Conservation (phyloP, 2,113 vertebrate genomes). For the Tragelaphus imberbis region DNA sequence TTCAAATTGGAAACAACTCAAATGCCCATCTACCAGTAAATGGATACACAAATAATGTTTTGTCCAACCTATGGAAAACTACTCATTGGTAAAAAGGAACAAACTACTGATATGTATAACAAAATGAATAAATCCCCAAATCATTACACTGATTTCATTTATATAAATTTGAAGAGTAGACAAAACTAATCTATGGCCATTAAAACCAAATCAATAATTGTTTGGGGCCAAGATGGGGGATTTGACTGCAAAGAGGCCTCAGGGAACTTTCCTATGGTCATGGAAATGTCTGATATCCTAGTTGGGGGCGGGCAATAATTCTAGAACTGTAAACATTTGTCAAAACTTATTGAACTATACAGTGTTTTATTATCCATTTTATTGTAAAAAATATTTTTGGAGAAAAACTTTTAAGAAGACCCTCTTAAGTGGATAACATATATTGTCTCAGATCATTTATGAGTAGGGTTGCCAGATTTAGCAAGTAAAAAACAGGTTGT, state of each 20-base stretch:
- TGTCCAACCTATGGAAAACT: neutral
- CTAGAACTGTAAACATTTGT: neutral
- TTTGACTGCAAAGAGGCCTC: neutral
- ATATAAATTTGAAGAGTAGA: neutral
- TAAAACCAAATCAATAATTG: neutral
- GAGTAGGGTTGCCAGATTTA: neutral
- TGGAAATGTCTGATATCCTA: neutral
- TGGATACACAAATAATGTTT: neutral
- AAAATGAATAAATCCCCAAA: neutral
- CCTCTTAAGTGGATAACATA: neutral
- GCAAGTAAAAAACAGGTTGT: neutral
- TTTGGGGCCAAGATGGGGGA: neutral
- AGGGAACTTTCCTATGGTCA: neutral
- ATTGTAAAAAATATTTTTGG: neutral
- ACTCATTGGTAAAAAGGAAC: neutral
- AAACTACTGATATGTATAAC: neutral
- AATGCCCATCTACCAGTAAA: neutral
- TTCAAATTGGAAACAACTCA: neutral
- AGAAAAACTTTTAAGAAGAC: neutral
- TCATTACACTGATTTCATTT: neutral
- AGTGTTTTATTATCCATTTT: neutral
- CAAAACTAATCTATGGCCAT: neutral
- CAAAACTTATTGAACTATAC: neutral
- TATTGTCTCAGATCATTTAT: neutral
- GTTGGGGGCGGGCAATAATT: neutral